These are phyloP conservation scores for Caenorhabditis remanei DNA, from an alignment of 1,140 invertebrate genomes.

Conservation along the genomic window DNA sequence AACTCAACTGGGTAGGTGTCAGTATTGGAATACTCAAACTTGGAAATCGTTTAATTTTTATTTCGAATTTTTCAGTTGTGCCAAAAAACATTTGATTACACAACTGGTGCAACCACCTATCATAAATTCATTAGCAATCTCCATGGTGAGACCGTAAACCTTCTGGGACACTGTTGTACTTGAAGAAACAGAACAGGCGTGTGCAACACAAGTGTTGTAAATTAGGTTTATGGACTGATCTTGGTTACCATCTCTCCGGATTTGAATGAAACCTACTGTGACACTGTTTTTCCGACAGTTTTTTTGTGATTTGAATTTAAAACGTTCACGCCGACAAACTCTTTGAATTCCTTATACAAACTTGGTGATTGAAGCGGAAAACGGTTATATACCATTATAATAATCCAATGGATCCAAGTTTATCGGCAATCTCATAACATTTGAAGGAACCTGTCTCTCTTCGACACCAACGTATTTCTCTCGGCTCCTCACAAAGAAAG, in stretches of 20 bases:
- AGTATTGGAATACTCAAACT: no score
- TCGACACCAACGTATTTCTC: not conserved
- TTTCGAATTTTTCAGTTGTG: no score
- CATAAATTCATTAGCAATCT: constrained; percentile 28
- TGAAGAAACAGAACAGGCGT: constrained; percentile 9
- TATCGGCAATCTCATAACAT: constrained; percentile 39
- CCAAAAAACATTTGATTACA: not conserved
- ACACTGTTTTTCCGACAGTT: no score
- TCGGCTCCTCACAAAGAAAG: constrained; percentile 43
- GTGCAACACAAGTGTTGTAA: not conserved
- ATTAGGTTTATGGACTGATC: constrained; percentile 26
- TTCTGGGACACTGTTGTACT: not conserved
- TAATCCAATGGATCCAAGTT: constrained; percentile 41
- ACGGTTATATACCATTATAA: constrained; percentile 45
- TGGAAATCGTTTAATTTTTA: no score
- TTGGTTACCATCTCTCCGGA: not conserved
- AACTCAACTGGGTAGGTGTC: no score
- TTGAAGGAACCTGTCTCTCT: not conserved
- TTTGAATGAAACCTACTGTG: not conserved
- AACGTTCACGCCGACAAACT: constrained; percentile 16
- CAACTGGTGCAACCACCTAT: not conserved
- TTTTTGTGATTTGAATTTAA: not conserved
- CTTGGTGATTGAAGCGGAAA: constrained; percentile 53
- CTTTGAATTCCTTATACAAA: constrained; percentile 52
- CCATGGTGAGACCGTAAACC: not conserved